Percentiles rank a stretch among this genome's conserved stretches.
These are phyloP conservation scores for Penaeus indicus DNA, from an alignment of 1,140 invertebrate genomes.

Conservation along the genomic window DNA sequence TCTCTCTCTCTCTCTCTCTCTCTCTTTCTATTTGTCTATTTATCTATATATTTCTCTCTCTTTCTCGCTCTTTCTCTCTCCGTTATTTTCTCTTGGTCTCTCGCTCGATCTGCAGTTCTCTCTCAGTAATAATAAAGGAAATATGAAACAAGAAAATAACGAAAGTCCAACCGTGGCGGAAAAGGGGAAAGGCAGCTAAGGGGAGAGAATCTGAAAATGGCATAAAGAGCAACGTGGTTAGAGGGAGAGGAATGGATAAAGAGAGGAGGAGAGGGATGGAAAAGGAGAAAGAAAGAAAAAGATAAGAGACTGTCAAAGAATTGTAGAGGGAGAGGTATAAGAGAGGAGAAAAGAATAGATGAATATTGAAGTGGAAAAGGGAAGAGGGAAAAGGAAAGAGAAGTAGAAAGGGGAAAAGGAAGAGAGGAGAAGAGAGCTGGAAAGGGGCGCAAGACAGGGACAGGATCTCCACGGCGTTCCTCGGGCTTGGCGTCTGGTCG, in stretches of 20 bases:
- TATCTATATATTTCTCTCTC: too few species aligned
- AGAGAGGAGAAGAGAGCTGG: background rate
- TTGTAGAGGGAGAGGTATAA: background rate
- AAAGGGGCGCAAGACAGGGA: background rate
- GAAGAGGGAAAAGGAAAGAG: background rate
- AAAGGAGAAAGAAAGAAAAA: background rate
- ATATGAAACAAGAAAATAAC: background rate
- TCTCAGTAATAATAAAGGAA: background rate
- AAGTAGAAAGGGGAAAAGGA: background rate
- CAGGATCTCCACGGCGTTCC: background rate
- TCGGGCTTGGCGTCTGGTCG: background rate
- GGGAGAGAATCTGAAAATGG: background rate
- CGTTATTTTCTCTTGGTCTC: too few species aligned
- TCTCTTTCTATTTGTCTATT: too few species aligned
- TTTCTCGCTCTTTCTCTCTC: too few species aligned
- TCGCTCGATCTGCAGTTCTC: background rate
- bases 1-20: too few species aligned
- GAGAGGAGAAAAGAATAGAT: background rate
- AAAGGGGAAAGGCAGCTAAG: constrained; percentile 1
- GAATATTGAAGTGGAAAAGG: background rate
- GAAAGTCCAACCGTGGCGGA: background rate
- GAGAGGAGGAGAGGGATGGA: background rate
- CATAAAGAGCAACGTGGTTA: background rate
- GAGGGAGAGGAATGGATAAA: background rate
- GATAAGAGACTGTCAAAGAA: background rate